These are phyloP conservation scores for Dorcus hopei DNA, from an alignment of 2,888 invertebrate genomes.

Conservation along the genomic window DNA sequence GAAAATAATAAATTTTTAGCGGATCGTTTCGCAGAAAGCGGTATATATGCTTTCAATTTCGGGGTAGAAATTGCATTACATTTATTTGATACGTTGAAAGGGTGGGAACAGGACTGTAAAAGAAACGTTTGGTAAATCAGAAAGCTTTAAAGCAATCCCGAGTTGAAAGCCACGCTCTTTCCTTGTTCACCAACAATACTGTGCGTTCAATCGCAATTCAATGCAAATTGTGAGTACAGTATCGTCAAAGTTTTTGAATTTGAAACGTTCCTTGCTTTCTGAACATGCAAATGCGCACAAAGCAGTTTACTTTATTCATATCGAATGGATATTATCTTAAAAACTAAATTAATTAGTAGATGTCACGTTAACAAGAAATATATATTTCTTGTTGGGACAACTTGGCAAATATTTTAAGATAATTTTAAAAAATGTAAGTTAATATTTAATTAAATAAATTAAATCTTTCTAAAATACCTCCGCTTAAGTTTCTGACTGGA, in stretches of 20 bases:
- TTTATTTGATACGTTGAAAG: constrained; percentile 42
- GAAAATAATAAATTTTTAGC: not conserved
- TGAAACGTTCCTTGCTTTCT: too few relatives aligned
- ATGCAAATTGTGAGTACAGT: constrained; percentile 41
- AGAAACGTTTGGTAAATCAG: constrained; percentile 39
- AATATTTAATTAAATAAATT: too few relatives aligned
- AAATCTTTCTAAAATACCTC: too few relatives aligned
- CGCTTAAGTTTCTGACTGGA: too few relatives aligned
- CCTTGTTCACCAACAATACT: constrained; percentile 42
- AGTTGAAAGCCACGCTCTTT: constrained; percentile 45
- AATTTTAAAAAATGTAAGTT: too few relatives aligned
- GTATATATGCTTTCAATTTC: not conserved
- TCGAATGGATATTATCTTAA: too few relatives aligned
- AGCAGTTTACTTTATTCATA: too few relatives aligned
- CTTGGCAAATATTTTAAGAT: too few relatives aligned
- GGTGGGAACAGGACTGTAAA: constrained; percentile 33
- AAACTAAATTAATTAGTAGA: too few relatives aligned
- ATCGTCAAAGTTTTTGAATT: constrained; percentile 2
- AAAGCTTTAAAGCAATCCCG: constrained; percentile 42
- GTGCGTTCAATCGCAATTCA: constrained; percentile 38
- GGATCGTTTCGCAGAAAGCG: not conserved
- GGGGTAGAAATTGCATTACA: constrained; percentile 30
- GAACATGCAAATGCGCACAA: too few relatives aligned
- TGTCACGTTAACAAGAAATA: too few relatives aligned
- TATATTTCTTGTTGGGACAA: too few relatives aligned